These are phyloP conservation scores for Oasisia sp. DNA, from an alignment of 2,888 invertebrate genomes.

Conservation along the genomic window DNA sequence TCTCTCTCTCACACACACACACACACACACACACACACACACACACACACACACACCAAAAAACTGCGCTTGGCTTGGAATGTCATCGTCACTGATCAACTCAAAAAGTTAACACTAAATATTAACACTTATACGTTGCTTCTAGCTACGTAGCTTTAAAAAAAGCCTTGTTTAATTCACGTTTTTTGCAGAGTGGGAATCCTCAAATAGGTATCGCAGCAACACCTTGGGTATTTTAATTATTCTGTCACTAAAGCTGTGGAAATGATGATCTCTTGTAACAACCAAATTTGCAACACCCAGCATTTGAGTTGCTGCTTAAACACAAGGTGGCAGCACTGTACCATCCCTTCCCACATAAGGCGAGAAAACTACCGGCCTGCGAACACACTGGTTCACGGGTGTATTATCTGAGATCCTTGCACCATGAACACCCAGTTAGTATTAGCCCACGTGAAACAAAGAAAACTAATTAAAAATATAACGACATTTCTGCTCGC, in stretches of 20 bases:
- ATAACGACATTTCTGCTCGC: neutral
- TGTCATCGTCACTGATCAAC: no score
- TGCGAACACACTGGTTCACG: neutral
- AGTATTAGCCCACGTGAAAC: neutral
- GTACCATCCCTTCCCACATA: neutral
- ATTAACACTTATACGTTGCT: no score
- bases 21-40: no score
- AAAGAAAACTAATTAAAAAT: neutral
- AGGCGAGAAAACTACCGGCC: neutral
- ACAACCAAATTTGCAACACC: neutral
- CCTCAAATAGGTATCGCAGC: neutral
- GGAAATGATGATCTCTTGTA: neutral
- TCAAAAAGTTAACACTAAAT: no score
- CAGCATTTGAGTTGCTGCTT: neutral
- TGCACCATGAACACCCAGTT: neutral
- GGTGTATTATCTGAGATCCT: neutral
- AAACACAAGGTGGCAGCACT: slow-evolving; percentile 12
- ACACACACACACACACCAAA: no score
- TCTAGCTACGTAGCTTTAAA: neutral
- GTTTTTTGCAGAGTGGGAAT: neutral
- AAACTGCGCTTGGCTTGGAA: no score
- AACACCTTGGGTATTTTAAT: neutral
- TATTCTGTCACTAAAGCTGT: neutral
- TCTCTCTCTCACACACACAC: no score
- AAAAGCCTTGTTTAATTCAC: neutral